Percentiles rank a stretch among this genome's conserved stretches.
Evolutionary conservation across 1,140 invertebrate species (phyloP).

Genomic region (Amphibalanus amphitrite): DNA sequence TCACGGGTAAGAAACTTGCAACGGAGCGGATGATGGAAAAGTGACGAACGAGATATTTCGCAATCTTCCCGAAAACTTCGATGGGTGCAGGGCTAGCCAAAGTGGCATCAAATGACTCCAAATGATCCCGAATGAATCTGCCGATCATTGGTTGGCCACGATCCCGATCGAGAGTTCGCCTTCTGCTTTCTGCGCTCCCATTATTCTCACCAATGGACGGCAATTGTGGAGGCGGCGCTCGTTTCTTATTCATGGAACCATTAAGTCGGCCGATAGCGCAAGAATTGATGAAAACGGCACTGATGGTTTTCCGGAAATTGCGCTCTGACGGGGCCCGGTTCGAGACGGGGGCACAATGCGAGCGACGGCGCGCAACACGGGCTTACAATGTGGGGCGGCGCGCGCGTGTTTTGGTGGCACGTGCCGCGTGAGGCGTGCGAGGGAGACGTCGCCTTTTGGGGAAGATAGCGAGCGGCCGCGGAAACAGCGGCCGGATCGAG

Average conservation of each 20-base stretch:
- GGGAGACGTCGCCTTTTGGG: too few relatives aligned
- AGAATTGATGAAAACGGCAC: not conserved
- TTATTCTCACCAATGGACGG: not conserved
- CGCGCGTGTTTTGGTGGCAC: not conserved
- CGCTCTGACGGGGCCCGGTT: not conserved
- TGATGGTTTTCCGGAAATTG: constrained; percentile 1
- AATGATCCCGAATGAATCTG: too few relatives aligned
- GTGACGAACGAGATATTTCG: too few relatives aligned
- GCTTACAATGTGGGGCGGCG: not conserved
- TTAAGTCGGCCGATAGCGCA: not conserved
- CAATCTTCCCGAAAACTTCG: too few relatives aligned
- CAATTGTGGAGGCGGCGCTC: not conserved
- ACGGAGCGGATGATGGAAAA: too few relatives aligned
- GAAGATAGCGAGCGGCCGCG: not conserved
- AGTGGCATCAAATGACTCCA: too few relatives aligned
- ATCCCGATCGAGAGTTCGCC: not conserved
- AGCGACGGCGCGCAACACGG: not conserved
- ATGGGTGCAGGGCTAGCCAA: too few relatives aligned
- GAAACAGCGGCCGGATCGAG: not conserved
- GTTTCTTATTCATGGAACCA: constrained; percentile 1
- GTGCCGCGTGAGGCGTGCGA: not conserved
- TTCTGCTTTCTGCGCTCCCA: not conserved
- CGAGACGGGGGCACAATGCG: not conserved
- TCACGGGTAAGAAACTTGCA: too few relatives aligned
- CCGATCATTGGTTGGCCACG: not conserved